Base-by-base conservation (phyloP, 1,140 invertebrate genomes). In the Leptopilina boulardi region DNA sequence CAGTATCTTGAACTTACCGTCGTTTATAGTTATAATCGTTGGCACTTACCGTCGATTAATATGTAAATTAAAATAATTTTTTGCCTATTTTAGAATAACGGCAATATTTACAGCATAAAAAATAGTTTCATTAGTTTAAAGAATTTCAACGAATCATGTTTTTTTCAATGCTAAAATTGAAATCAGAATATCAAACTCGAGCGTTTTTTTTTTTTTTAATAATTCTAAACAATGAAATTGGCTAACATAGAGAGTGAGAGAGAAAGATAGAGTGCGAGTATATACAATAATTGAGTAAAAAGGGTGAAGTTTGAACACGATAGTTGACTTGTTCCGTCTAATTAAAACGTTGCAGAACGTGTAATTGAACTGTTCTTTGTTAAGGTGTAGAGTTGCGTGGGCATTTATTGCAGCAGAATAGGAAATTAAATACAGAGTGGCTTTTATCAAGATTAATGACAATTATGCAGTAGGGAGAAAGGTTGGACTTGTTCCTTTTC, bases 371-470 rank as follows among this genome's bases (percentile, higher is more conserved):
- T 23, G 59, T 66, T 66, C 59, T 66, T 66, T 66, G 59, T 66
- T 66, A 11, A 66, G 26, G 59, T 66, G 59, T 30, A 66, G 26
- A 66, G 26, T 66, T 66, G 59, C 59, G 59, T 66, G 59, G 59
- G 59, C 59, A 66, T 66, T 66, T 66, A 66, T 66, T 66, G 59
- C 59, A 30, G 21, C 59, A 66, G 59, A 66, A 66, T 66, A 15
- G 13, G 6, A 66, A 66, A 66, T 66, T 30, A 66, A 66, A 66
- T 66, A 66, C 23, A 66, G 59, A 66, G 59, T 66, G 26, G 23
- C 59, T 66, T 19, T 66, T 30, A 66, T 66, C 26, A 66, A 66
- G 59, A 66, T 66, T 34, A 66, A 66, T 66, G 59, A 66, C 59
- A 66, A 66, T 66, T 26, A 30, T 23, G 59, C 23, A 30, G 59